Evolutionary conservation across 1,140 invertebrate genomes (phyloP), one percentile per base, ranked within the genome.

Genomic region (Drosophila rufa): DNA sequence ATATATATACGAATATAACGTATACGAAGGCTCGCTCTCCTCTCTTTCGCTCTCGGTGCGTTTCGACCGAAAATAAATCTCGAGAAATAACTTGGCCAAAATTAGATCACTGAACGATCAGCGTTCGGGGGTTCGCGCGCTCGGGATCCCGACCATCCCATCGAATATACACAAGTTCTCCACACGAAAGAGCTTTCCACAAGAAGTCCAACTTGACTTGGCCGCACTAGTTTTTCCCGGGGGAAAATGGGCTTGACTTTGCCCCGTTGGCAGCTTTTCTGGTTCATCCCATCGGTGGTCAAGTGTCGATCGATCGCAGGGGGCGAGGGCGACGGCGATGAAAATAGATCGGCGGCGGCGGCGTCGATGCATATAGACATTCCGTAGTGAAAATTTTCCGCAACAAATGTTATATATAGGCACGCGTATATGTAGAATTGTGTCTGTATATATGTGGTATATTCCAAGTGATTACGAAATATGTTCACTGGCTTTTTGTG

Each of bases 41-140:
- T 58, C 61, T 65, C 73, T 68, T 14, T 56, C 33, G 53, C 36
- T 78, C 19, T 53, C 55, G 36, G 57, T 79, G 81, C 81, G 79
- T 90, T 79, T 79, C 38, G 30, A 74, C 82, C 82, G 64, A 82
- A 90, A 90, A 90, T 90, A 90, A 90, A 82, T 80, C 60, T 53
- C 43, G 76, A 74, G 79, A 90, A 90, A 90, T 91, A 90, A 75
- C 82, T 90, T 76, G 79, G 82, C 85, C 85, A 91, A 90, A 90
- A 80, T 90, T 90, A 90, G 85, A 90, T 84, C 69, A 75, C 48
- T 61, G 50, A 69, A 77, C 73, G 74, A 77, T 33, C 56, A 57
- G 64, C 68, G 45, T 53, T 82, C 30, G 59, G 55, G 60, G 38
- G 66, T 78, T 65, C 17, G 60, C 64, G 66, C 57, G 27, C 56